Evolutionary conservation across 2,888 invertebrate species (phyloP).

Genomic region (Nesidiocoris tenuis): DNA sequence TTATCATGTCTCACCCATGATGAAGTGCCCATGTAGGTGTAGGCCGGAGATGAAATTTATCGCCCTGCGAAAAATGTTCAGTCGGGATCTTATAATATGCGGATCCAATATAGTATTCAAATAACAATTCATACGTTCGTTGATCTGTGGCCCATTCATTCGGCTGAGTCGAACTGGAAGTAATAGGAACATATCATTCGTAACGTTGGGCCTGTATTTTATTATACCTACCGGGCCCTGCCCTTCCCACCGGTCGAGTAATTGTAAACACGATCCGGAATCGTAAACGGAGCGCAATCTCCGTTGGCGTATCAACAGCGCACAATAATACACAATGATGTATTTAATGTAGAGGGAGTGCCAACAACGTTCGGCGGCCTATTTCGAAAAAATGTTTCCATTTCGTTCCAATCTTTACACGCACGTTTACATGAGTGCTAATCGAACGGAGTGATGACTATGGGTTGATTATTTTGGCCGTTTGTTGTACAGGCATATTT

Average conservation of each 20-base stretch:
- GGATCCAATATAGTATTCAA: background rate
- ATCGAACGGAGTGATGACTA: too few relatives aligned
- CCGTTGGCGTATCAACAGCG: background rate
- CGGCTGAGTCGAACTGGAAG: background rate
- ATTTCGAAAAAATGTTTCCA: background rate
- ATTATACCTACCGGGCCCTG: background rate
- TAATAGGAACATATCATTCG: background rate
- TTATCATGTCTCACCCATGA: too few relatives aligned
- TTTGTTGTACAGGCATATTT: too few relatives aligned
- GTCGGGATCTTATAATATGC: background rate
- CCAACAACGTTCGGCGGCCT: background rate
- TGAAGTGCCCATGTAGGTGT: background rate
- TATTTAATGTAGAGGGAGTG: background rate
- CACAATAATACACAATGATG: background rate
- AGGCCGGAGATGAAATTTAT: background rate
- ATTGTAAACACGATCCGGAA: background rate
- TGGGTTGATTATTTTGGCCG: too few relatives aligned
- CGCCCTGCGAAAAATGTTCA: background rate
- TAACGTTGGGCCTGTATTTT: background rate
- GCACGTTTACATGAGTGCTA: background rate
- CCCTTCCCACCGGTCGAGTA: background rate
- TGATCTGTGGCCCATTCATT: background rate
- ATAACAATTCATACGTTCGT: background rate
- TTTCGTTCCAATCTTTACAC: background rate
- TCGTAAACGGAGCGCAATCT: background rate